A percentile compares a stretch with the other conserved stretches of the same genome.
These are phyloP conservation scores for Brenthis daphne DNA, from an alignment of 2,888 invertebrate genomes.

Conservation along the genomic window DNA sequence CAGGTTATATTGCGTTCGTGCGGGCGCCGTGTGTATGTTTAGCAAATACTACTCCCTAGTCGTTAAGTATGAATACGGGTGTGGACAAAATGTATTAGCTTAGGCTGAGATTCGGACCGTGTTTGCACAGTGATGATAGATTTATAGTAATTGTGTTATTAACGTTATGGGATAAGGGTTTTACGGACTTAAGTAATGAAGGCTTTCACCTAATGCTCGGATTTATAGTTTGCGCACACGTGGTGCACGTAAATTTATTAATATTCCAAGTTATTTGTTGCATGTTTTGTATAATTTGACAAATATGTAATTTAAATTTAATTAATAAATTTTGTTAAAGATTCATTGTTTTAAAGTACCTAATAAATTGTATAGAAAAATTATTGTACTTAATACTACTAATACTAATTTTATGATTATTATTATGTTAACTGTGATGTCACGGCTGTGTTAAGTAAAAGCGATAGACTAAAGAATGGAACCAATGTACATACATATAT, in stretches of 20 bases:
- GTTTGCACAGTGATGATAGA: constrained; percentile 81
- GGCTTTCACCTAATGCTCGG: constrained; percentile 76
- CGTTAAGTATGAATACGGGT: constrained; percentile 82
- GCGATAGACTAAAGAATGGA: too few species aligned
- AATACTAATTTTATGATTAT: too few species aligned
- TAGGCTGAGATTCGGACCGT: constrained; percentile 81
- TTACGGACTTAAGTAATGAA: constrained; percentile 82
- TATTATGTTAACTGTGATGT: too few species aligned
- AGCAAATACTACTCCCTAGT: constrained; percentile 79
- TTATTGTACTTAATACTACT: too few species aligned
- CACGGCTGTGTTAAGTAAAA: too few species aligned
- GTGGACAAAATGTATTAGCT: constrained; percentile 82
- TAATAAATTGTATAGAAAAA: too few species aligned
- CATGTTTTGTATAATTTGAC: background rate
- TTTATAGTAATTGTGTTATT: constrained; percentile 83
- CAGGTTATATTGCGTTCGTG: constrained; percentile 79
- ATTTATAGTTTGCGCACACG: constrained; percentile 77
- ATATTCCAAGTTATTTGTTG: constrained; percentile 40
- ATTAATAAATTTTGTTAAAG: too few species aligned
- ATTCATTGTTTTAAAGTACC: too few species aligned
- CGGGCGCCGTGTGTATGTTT: constrained; percentile 79
- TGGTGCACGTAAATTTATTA: constrained; percentile 44
- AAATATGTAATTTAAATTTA: too few species aligned
- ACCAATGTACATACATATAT: too few species aligned
- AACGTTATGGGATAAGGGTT: constrained; percentile 83